phyloP scores from a whole-genome alignment of 2,797 vertebrate species.

The Allochrocebus solatus region DNA sequence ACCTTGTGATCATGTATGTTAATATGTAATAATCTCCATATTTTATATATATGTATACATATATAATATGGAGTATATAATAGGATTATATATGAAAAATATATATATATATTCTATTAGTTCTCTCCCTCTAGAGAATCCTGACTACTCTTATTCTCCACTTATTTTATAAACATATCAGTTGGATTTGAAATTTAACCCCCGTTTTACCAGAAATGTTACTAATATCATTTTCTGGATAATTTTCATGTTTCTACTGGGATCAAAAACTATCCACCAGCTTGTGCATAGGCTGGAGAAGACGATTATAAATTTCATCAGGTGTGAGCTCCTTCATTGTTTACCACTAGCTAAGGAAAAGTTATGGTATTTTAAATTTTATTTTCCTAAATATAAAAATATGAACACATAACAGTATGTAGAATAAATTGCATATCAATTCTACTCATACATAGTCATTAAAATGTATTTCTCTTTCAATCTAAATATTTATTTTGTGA shows the following conservation, averaged over 20 bases:
- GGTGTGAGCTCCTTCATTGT: neutral
- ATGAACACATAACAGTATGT: neutral
- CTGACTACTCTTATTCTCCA: neutral
- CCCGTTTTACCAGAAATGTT: conserved; percentile 4
- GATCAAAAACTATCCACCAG: conserved; percentile 38
- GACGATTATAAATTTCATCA: neutral
- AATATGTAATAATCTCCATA: too few relatives aligned
- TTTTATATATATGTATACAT: too few relatives aligned
- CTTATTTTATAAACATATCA: neutral
- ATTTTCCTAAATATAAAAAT: neutral
- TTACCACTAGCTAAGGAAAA: neutral
- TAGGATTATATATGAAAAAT: too few relatives aligned
- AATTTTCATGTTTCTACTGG: conserved; percentile 40
- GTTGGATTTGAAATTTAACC: neutral
- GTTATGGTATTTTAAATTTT: neutral
- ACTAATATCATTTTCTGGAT: neutral
- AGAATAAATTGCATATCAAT: neutral
- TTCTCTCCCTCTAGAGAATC: too few relatives aligned
- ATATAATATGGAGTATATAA: too few relatives aligned
- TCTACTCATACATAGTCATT: neutral
- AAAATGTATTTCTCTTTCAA: neutral
- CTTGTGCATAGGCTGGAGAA: neutral
- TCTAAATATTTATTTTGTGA: neutral
- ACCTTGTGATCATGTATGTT: too few relatives aligned
- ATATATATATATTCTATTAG: too few relatives aligned